These are phyloP conservation scores for Spialia ferax DNA, from an alignment of 2,888 invertebrate genomes.

Conservation along the genomic window DNA sequence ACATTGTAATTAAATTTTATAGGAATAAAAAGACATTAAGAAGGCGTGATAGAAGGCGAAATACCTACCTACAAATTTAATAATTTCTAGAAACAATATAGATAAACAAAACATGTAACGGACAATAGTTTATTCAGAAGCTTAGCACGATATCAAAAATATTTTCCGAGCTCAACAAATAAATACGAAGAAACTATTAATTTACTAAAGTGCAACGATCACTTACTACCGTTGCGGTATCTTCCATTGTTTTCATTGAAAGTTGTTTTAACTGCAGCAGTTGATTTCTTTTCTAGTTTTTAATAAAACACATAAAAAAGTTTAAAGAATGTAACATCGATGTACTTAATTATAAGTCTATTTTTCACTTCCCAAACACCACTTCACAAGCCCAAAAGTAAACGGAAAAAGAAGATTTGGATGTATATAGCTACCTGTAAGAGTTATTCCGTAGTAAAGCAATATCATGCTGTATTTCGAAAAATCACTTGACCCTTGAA, in stretches of 20 bases:
- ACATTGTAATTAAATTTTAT: not conserved
- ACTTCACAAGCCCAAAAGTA: no score
- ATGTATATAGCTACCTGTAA: no score
- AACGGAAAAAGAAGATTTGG: no score
- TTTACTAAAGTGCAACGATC: constrained; percentile 32
- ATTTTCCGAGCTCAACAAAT: constrained; percentile 13
- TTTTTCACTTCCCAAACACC: no score
- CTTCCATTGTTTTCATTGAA: constrained; percentile 26
- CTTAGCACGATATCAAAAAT: constrained; percentile 29
- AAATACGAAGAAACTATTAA: constrained; percentile 31
- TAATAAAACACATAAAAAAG: constrained; percentile 15
- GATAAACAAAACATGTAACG: constrained; percentile 1
- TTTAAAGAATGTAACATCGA: not conserved
- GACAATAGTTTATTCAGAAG: constrained; percentile 3
- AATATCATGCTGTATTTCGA: no score
- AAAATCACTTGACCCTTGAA: no score
- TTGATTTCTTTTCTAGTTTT: constrained; percentile 20
- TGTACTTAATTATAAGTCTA: no score
- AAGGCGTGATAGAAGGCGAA: no score
- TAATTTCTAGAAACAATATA: constrained; percentile 1
- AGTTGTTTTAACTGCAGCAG: constrained; percentile 17
- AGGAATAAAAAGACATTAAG: no score
- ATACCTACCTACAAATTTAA: not conserved
- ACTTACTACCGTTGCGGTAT: constrained; percentile 25
- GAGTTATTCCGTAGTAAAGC: no score